Percentiles rank a stretch among this genome's conserved stretches.
Conservation (phyloP, 2,113 vertebrate genomes). For the Leptocoma aspasia region DNA sequence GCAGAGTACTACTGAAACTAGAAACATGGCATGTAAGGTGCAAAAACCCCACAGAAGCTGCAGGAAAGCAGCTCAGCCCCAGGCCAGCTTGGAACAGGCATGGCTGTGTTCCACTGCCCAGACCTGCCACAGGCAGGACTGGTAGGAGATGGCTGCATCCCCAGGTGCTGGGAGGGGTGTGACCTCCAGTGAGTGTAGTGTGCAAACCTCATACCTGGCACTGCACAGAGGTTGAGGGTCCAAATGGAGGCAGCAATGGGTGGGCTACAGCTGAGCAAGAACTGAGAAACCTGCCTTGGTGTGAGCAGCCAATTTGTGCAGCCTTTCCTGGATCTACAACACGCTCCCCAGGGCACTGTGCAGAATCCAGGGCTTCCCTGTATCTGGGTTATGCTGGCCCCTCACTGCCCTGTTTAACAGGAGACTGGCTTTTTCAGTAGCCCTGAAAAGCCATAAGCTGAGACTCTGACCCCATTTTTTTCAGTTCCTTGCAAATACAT, state of each 20-base stretch:
- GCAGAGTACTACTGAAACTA: neutral
- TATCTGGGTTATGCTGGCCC: neutral
- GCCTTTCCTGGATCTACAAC: neutral
- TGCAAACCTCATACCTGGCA: neutral
- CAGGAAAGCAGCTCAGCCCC: neutral
- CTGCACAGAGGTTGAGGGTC: neutral
- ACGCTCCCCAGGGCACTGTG: neutral
- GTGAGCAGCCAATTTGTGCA: neutral
- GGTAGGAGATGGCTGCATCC: neutral
- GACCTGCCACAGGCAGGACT: neutral
- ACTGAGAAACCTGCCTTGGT: neutral
- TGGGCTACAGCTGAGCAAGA: neutral
- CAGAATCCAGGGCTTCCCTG: neutral
- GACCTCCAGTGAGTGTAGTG: fast-evolving
- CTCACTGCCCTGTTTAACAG: neutral
- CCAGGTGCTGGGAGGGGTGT: neutral
- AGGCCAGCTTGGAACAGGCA: neutral
- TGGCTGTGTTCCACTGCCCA: neutral
- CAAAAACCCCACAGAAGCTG: neutral
- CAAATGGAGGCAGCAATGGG: neutral
- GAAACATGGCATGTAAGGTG: neutral
- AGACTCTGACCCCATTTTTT: slow-evolving; percentile 18
- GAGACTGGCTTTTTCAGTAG: slow-evolving; percentile 7
- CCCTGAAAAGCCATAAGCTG: slow-evolving; percentile 8
- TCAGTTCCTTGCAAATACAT: slow-evolving; percentile 6